A percentile compares a stretch with the other conserved stretches of the same genome.
Evolutionary conservation across 2,113 vertebrate species (phyloP).

Genomic region (Camelus bactrianus): DNA sequence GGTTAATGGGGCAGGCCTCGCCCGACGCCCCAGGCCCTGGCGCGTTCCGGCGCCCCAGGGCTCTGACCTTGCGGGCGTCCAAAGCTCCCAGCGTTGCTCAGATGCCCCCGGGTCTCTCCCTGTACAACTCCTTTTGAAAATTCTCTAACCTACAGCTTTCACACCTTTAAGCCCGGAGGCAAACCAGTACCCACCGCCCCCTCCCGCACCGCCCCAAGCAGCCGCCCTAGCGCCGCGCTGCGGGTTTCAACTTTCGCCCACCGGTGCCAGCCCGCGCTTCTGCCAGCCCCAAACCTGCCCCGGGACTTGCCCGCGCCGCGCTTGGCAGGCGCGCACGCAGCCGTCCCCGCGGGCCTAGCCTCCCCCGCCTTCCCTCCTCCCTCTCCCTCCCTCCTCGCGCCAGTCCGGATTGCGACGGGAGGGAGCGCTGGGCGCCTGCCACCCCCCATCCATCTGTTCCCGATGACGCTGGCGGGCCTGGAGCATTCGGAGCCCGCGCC

Average conservation of each 20-base stretch:
- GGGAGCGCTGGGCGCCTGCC: constrained; percentile 84
- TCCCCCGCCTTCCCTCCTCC: constrained; percentile 47
- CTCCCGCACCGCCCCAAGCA: not conserved
- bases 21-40: not conserved
- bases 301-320: constrained; percentile 76
- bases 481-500: constrained; percentile 82
- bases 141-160: not conserved
- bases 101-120: not conserved
- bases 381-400: constrained; percentile 13
- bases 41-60: not conserved
- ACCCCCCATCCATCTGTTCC: constrained; percentile 88
- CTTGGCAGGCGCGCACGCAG: constrained; percentile 63
- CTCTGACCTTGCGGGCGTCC: not conserved
- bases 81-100: not conserved
- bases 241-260: constrained; percentile 73
- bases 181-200: not conserved
- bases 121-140: not conserved
- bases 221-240: constrained; percentile 10
- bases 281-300: constrained; percentile 76
- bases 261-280: constrained; percentile 63
- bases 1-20: not conserved
- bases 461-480: constrained; percentile 84
- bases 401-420: constrained; percentile 74
- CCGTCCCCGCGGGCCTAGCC: constrained; percentile 51
- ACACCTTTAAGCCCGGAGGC: not conserved